Percentiles rank a stretch among this genome's conserved stretches.
Conservation (phyloP, 2,888 invertebrate species). For the Diplolepis rosae region DNA sequence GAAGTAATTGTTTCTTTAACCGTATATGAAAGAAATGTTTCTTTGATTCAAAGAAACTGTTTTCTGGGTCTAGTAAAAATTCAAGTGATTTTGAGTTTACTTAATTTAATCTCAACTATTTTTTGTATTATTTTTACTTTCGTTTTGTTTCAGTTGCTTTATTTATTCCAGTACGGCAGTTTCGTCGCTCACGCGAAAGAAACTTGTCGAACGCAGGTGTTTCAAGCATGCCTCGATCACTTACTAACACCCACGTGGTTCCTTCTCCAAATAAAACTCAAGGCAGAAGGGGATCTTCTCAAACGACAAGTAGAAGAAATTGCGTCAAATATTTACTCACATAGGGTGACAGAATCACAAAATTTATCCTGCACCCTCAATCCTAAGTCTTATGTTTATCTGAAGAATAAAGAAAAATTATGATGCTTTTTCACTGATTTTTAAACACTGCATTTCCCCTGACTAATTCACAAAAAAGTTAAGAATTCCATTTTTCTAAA, state of each 20-base stretch:
- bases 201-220: constrained; percentile 41
- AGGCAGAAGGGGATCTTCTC: constrained; percentile 29
- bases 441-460: background rate
- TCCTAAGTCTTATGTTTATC: constrained; percentile 3
- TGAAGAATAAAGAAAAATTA: constrained; percentile 6
- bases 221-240: constrained; percentile 46
- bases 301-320: constrained; percentile 55
- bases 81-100: background rate
- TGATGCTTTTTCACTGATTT: background rate
- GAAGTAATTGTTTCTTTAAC: too few relatives aligned
- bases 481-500: background rate
- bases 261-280: constrained; percentile 40
- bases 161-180: background rate
- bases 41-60: too few relatives aligned
- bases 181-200: background rate
- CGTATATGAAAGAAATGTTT: too few relatives aligned
- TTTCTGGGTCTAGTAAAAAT: too few relatives aligned
- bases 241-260: constrained; percentile 37
- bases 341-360: constrained; percentile 24
- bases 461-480: too few relatives aligned
- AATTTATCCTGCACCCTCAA: background rate
- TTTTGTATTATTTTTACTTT: background rate
- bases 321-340: constrained; percentile 63
- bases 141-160: background rate
- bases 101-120: background rate